Evolutionary conservation across 2,797 vertebrate genomes (phyloP).

Genomic region (Podarcis siculus): DNA sequence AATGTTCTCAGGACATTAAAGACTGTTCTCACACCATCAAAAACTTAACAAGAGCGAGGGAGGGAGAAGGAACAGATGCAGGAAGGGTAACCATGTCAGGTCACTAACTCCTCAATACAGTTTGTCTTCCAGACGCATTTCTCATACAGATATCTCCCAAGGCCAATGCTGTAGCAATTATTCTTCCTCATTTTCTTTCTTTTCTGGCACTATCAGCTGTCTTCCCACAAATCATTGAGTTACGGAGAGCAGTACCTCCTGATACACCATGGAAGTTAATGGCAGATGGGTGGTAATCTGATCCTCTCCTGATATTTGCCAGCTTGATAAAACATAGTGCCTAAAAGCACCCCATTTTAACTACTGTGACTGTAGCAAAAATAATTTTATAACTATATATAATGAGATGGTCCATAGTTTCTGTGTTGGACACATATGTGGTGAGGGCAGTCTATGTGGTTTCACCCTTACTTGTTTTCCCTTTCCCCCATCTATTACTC

Average conservation of each 20-base stretch:
- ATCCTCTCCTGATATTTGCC: conserved; percentile 24
- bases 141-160: too few species aligned
- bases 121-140: too few species aligned
- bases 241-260: neutral
- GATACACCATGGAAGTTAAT: neutral
- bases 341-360: conserved; percentile 16
- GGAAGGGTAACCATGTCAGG: too few species aligned
- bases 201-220: neutral
- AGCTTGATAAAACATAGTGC: neutral
- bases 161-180: too few species aligned
- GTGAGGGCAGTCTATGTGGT: conserved; percentile 30
- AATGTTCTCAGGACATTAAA: too few species aligned
- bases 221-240: neutral
- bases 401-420: conserved; percentile 44
- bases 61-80: too few species aligned
- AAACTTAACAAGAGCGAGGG: too few species aligned
- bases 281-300: neutral
- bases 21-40: too few species aligned
- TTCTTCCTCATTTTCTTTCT: too few species aligned
- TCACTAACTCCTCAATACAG: too few species aligned
- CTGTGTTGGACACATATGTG: conserved; percentile 23
- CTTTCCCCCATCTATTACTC: conserved; percentile 51
- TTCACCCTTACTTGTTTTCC: conserved; percentile 55
- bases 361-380: conserved; percentile 39
- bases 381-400: conserved; percentile 8